Base-by-base conservation (phyloP, 2,113 vertebrate species). In the Stercorarius parasiticus region DNA sequence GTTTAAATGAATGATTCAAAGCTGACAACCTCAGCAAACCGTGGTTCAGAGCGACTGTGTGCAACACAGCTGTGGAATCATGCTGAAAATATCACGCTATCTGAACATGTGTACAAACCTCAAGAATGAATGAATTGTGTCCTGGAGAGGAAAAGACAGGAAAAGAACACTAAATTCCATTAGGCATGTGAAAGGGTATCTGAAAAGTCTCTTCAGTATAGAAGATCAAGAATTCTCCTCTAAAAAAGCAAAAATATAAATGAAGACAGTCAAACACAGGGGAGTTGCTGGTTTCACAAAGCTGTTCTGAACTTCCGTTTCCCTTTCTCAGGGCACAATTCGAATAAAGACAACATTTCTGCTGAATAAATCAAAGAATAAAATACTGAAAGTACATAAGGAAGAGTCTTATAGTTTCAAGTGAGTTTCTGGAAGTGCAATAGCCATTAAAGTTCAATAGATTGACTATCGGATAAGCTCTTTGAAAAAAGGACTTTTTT, bases 1-100 rank as follows among this genome's bases (percentile, higher is more conserved):
- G 81, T 55, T 94, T 15, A 82, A 91, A 93, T 58, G 74, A 70
- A 50, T 43, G n/a, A 91, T 73, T 62, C 61, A 84, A 88, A 85
- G 89, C 94, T 90, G 97, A 95, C 88, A 95, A 66, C 73, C 62
- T 96, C 95, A 93, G 91, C 95, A 96, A 93, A 95, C 73, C 58
- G 50, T 38, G 78, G 58, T 70, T 89, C 91, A 91, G 49, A 95
- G 78, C 10, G 34, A 92, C 76, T 79, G 86, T 49, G 69, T 74
- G 88, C 77, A 85, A 53, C 89, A 78, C 91, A 96, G 95, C 93
- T 95, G 95, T 66, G 88, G 93, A 65, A 69, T n/a, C 56, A 4
- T 1, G 53, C 94, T 91, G 93, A 76, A 96, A 96, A 89, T 80
- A 93, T 80, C 81, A n/a, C 23, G 73, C 77, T 53, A 32, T 47